These are phyloP conservation scores for Hippocampus comes DNA, from an alignment of 2,113 vertebrate genomes.

Conservation along the genomic window DNA sequence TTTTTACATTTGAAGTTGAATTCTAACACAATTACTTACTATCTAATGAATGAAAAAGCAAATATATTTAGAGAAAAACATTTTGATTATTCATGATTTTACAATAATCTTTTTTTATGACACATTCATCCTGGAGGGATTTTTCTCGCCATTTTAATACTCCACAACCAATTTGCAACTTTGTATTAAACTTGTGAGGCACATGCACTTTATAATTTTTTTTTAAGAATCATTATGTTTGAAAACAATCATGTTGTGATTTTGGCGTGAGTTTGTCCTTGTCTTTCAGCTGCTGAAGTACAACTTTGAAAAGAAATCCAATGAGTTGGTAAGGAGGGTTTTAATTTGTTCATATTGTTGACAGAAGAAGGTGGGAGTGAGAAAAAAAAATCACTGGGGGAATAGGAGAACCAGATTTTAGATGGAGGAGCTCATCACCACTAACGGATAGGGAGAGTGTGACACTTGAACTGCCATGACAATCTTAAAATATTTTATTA, in stretches of 20 bases:
- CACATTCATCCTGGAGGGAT: not conserved
- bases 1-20: slow-evolving; percentile 11
- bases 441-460: slow-evolving; percentile 76
- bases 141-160: not conserved
- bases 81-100: not conserved
- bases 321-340: slow-evolving; percentile 86
- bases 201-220: not conserved
- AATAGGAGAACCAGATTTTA: slow-evolving; percentile 57
- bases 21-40: not conserved
- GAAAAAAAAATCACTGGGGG: slow-evolving; percentile 51
- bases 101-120: not conserved
- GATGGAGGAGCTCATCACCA: slow-evolving; percentile 72
- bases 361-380: slow-evolving; percentile 69
- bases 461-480: slow-evolving; percentile 75
- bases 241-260: slow-evolving; percentile 9
- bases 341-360: slow-evolving; percentile 69
- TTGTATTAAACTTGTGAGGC: not conserved
- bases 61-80: not conserved
- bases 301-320: slow-evolving; percentile 89
- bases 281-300: slow-evolving; percentile 89
- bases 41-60: not conserved
- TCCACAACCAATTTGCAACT: not conserved
- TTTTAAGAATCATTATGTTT: not conserved
- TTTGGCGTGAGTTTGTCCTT: slow-evolving; percentile 37
- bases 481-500: slow-evolving; percentile 81